These are phyloP conservation scores for Thamnaconus septentrionalis DNA, from an alignment of 2,113 vertebrate genomes.

Conservation along the genomic window DNA sequence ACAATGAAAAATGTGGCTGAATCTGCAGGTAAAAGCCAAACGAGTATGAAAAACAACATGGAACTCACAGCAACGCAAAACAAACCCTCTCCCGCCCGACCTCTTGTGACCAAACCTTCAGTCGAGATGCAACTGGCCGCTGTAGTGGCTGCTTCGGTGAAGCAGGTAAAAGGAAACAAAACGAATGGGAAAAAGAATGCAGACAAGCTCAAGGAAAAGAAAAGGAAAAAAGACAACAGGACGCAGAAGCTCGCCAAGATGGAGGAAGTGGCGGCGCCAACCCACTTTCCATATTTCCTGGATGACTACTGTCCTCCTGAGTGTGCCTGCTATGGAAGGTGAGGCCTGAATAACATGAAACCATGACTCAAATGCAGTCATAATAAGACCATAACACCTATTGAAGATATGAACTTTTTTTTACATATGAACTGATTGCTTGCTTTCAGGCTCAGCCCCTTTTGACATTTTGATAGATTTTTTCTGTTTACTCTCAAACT, in stretches of 20 bases:
- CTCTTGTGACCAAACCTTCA: constrained; percentile 24
- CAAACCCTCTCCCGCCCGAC: constrained; percentile 13
- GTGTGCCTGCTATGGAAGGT: constrained; percentile 70
- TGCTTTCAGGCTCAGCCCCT: too few relatives aligned
- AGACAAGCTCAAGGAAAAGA: constrained; percentile 29
- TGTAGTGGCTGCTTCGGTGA: neutral
- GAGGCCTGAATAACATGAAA: constrained; percentile 3
- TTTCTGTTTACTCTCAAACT: too few relatives aligned
- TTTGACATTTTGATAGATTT: too few relatives aligned
- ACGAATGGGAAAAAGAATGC: constrained; percentile 21
- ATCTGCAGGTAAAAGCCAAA: constrained; percentile 15
- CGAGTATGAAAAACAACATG: neutral
- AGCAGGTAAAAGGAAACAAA: constrained; percentile 27
- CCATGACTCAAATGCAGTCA: too few relatives aligned
- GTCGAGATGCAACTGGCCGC: too few relatives aligned
- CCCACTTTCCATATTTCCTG: constrained; percentile 63
- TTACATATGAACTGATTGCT: too few relatives aligned
- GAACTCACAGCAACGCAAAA: constrained; percentile 11
- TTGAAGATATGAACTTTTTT: too few relatives aligned
- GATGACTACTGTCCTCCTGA: constrained; percentile 66
- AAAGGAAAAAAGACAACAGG: constrained; percentile 42
- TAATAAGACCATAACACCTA: too few relatives aligned
- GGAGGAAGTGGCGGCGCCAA: constrained; percentile 8
- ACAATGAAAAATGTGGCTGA: neutral
- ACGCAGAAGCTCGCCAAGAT: constrained; percentile 21